Base-by-base conservation (phyloP, 2,888 invertebrate species). In the Tetragonisca angustula region DNA sequence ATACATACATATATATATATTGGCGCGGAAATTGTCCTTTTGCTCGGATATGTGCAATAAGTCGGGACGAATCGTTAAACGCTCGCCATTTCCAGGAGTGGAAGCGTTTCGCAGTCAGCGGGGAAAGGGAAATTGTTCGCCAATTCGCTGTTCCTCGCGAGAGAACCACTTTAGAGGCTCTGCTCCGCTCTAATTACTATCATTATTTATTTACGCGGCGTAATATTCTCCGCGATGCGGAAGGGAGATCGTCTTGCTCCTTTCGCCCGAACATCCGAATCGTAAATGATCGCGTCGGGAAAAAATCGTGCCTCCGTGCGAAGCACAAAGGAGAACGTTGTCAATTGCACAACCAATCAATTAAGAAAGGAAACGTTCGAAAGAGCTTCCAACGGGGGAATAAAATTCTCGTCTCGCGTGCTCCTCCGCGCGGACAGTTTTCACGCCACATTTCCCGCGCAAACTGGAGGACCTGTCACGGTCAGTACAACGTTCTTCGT, bases 141-240 rank as follows among this genome's bases (percentile, higher is more conserved):
- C 27, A 27, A 2, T 27, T 27, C 27, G 27, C 27, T 27, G 27
- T 27, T 27, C 2, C 27, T 27, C 27, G 27, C 27, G 27, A 52
- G 71, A 69, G 15, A n/a, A n/a, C 2, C 49, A n/a, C 4, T 21
- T 52, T 6, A 9, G 36, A 36, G 9, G 43, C 24, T 19, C 62
- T 19, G 19, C 61, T 43, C 73, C 24, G 32, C 67, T 71, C 81
- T 84, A 84, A 75, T 84, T 71, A 81, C 74, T 61, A 50, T 70
- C 74, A 67, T 81, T 78, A 75, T 43, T 59, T 74, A 52, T 75
- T 71, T 62, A 62, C 49, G 59, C 49, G 24, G 24, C 61, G 13
- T 1, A 59, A 70, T 81, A n/a, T 74, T 74, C 77, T 21, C 71
- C 77, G 24, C 27, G 72, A 59, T 27, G 36, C 76, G 81, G 68